Base-by-base conservation (phyloP, 2,888 invertebrate species). In the Oscheius onirici region DNA sequence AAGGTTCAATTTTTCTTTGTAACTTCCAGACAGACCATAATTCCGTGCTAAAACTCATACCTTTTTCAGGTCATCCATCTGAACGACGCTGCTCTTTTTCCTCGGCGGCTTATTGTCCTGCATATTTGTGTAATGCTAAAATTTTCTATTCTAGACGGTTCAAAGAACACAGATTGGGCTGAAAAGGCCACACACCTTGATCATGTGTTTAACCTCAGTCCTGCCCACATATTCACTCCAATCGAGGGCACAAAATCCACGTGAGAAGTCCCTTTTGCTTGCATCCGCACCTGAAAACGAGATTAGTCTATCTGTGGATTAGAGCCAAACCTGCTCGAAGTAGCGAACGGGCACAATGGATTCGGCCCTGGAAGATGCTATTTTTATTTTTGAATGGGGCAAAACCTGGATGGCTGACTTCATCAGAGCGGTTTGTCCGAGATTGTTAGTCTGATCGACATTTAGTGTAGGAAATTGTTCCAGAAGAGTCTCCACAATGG, bases 151-250 rank as follows among this genome's bases (percentile, higher is more conserved):
- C n/a, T n/a, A n/a, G n/a, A 34, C 8, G 34, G 34, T 34, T 34
- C 34, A 34, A 34, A 6, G 34, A 34, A 34, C 34, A 6, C 34
- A 8, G 8, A n/a, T n/a, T n/a, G n/a, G n/a, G n/a, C n/a, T n/a
- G 8, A 34, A 8, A 34, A 34, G 5, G 3, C 8, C 8, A 34
- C 34, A 34, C 3, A 34, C 34, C 34, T 66, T 66, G 20, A 66
- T 66, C 66, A 67, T 67, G 66, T 51, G 61, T 34, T 22, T 60
- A 34, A 34, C 40, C 26, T 51, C 68, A 17, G 71, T 71, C 26
- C 71, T 26, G 1, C 92, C 92, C 85, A 92, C 92, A 87, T 91
- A 92, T 77, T 91, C 89, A 1, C 93, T 92, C 93, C 93, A 93
- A 87, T 93, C 92, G 82, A 92, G 92, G 0, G 93, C 92, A 72